Percentiles rank a stretch among this genome's conserved stretches.
Conservation (phyloP, 2,888 invertebrate genomes). For the Adela reaumurella region DNA sequence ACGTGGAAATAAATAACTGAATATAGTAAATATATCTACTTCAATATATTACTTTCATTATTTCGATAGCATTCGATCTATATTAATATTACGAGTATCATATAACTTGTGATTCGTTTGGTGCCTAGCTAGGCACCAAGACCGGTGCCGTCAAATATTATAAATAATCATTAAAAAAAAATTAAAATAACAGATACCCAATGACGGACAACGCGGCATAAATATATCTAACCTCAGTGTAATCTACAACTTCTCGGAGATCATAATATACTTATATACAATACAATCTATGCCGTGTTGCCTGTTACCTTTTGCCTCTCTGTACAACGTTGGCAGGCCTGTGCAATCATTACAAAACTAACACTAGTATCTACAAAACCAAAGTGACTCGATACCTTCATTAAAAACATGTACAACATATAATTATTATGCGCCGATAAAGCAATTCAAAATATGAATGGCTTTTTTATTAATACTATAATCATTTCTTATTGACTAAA, state of each 20-base stretch:
- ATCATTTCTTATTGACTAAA: not conserved
- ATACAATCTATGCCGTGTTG: too few species aligned
- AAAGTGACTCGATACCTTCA: not conserved
- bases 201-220: too few species aligned
- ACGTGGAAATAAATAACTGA: constrained; percentile 3
- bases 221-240: too few species aligned
- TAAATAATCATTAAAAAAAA: too few species aligned
- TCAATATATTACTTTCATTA: constrained; percentile 7
- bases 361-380: not conserved
- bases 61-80: constrained; percentile 30
- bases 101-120: not conserved
- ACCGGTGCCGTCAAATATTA: not conserved
- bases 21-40: constrained; percentile 18
- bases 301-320: too few species aligned
- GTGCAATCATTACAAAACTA: not conserved
- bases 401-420: not conserved
- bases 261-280: too few species aligned
- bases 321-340: not conserved
- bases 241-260: too few species aligned
- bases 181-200: too few species aligned
- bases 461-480: not conserved
- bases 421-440: not conserved
- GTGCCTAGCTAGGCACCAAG: constrained; percentile 12
- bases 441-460: not conserved
- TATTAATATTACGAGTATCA: constrained; percentile 41